Evolutionary conservation across 1,140 invertebrate species (phyloP).

Genomic region (Drosophila sp.): DNA sequence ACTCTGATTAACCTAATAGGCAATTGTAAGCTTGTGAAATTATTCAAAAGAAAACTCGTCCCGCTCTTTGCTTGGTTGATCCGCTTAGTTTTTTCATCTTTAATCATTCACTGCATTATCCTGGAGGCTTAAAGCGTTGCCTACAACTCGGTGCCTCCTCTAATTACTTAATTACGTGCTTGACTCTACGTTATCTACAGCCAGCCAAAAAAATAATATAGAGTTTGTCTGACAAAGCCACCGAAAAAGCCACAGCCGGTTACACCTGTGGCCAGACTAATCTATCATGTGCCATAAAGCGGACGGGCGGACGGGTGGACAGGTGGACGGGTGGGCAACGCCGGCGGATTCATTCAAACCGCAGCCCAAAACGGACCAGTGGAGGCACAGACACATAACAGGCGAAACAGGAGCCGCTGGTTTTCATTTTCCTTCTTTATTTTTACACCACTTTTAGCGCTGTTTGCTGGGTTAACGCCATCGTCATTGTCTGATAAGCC

Average conservation of each 20-base stretch:
- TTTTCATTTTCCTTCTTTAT: slow-evolving; percentile 26
- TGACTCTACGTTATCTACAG: slow-evolving; percentile 34
- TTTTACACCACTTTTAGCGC: slow-evolving; percentile 33
- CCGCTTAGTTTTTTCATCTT: slow-evolving; percentile 2
- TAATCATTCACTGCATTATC: background rate
- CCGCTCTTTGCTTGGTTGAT: background rate
- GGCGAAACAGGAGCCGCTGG: slow-evolving; percentile 11
- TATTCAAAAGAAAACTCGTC: too few species aligned
- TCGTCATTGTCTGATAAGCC: slow-evolving; percentile 62
- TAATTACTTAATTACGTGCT: slow-evolving; percentile 61
- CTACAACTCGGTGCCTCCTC: slow-evolving; percentile 24
- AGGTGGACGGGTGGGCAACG: background rate
- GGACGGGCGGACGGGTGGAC: slow-evolving; percentile 32
- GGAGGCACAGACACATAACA: background rate
- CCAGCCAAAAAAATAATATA: background rate
- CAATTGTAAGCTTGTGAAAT: too few species aligned
- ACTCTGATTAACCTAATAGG: too few species aligned
- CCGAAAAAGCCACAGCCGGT: slow-evolving; percentile 53
- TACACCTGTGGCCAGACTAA: slow-evolving; percentile 76
- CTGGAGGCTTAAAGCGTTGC: slow-evolving; percentile 36
- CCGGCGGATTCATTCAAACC: background rate
- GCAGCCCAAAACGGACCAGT: background rate
- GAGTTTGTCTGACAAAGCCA: slow-evolving; percentile 39
- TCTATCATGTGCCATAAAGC: slow-evolving; percentile 79
- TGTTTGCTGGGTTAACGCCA: slow-evolving; percentile 25